Conservation (phyloP, 2,113 vertebrate species). For the Astur gentilis region DNA sequence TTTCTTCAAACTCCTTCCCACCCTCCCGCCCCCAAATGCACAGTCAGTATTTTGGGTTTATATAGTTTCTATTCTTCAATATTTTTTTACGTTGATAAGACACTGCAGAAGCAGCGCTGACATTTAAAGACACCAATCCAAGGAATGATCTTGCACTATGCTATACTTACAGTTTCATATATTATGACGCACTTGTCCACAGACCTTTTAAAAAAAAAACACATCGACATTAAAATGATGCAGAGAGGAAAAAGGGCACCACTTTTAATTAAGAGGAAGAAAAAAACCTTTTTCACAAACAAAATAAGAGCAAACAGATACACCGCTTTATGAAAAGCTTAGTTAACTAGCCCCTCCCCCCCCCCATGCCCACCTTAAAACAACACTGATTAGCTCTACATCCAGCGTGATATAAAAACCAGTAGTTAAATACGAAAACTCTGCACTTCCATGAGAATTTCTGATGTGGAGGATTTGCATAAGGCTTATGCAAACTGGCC, state of each 20-base stretch:
- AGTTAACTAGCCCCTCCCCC: background rate
- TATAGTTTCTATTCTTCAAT: background rate
- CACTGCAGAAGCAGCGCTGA: background rate
- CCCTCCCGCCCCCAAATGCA: background rate
- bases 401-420: background rate
- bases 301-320: background rate
- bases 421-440: fast-evolving
- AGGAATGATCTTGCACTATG: background rate
- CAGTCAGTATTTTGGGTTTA: background rate
- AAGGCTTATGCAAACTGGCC: background rate
- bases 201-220: slow-evolving; percentile 74
- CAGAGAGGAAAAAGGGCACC: background rate
- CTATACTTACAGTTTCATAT: slow-evolving; percentile 80
- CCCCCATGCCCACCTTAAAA: background rate
- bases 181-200: slow-evolving; percentile 86
- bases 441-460: background rate
- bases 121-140: background rate
- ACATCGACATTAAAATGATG: background rate
- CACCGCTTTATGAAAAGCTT: background rate
- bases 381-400: background rate
- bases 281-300: background rate
- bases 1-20: background rate
- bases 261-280: background rate
- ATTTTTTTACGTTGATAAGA: background rate
- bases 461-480: background rate